Conservation (phyloP, 2,888 invertebrate species). For the Ophion obscuratus region DNA sequence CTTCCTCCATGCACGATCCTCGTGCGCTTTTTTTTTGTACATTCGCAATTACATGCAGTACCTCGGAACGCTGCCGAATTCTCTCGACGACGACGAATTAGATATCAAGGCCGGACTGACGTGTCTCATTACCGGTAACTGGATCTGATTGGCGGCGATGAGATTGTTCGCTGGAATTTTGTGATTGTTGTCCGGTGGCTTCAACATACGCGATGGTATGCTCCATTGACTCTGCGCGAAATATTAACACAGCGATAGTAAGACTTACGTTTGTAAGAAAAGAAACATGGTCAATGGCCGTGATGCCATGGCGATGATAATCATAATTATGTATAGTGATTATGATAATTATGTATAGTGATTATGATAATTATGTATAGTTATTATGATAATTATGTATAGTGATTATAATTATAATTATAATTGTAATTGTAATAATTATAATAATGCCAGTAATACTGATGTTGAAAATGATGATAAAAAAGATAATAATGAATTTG, state of each 20-base stretch:
- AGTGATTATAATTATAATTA: neutral
- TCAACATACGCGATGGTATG: constrained; percentile 88
- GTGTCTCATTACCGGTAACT: constrained; percentile 72
- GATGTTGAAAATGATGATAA: no score
- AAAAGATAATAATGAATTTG: no score
- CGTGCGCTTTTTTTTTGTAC: neutral
- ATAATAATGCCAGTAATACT: no score
- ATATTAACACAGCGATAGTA: neutral
- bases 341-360: neutral
- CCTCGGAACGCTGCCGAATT: constrained; percentile 76
- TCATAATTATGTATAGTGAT: neutral
- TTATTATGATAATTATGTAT: neutral
- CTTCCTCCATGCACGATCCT: neutral
- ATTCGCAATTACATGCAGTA: constrained; percentile 44
- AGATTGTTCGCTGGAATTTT: constrained; percentile 83
- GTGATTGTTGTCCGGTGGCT: constrained; percentile 88
- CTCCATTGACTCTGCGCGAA: constrained; percentile 85
- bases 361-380: neutral
- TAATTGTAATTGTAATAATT: neutral
- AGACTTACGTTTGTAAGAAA: no score
- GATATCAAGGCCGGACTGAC: constrained; percentile 78
- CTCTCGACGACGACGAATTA: constrained; percentile 78
- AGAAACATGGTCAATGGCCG: no score
- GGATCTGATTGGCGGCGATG: constrained; percentile 73
- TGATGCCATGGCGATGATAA: no score